These are phyloP conservation scores for Coptotermes formosanus DNA, from an alignment of 1,140 invertebrate genomes.

Conservation along the genomic window DNA sequence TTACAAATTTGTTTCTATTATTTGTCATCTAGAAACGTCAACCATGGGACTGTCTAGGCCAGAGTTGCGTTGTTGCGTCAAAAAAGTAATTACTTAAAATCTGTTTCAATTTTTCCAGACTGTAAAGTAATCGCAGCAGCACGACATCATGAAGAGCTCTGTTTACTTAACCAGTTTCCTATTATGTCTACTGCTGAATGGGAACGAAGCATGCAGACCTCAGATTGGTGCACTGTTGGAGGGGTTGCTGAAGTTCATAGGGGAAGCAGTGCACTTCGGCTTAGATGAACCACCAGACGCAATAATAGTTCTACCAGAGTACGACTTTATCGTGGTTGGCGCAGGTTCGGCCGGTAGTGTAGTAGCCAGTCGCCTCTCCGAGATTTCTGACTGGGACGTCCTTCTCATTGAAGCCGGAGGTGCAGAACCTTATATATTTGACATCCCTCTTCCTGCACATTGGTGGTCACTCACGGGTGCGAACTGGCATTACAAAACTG, in stretches of 20 bases:
- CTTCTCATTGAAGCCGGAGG: conserved; percentile 52
- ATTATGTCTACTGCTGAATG: too few species aligned
- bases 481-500: conserved; percentile 55
- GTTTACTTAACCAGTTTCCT: too few species aligned
- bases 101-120: too few species aligned
- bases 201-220: too few species aligned
- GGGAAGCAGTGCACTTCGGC: not conserved
- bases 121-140: too few species aligned
- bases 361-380: conserved; percentile 51
- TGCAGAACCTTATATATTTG: conserved; percentile 39
- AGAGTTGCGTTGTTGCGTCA: too few species aligned
- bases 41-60: too few species aligned
- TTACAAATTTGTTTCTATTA: too few species aligned
- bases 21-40: too few species aligned
- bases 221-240: not conserved
- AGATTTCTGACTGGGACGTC: conserved; percentile 42
- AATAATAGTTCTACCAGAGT: conserved; percentile 19
- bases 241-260: not conserved
- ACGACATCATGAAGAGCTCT: too few species aligned
- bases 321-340: conserved; percentile 46
- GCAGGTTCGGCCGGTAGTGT: conserved; percentile 55
- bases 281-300: not conserved
- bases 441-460: conserved; percentile 38
- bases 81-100: too few species aligned
- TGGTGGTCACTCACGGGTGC: conserved; percentile 38